These are phyloP conservation scores for Andrena chrysosceles DNA, from an alignment of 2,888 invertebrate genomes.

Conservation along the genomic window DNA sequence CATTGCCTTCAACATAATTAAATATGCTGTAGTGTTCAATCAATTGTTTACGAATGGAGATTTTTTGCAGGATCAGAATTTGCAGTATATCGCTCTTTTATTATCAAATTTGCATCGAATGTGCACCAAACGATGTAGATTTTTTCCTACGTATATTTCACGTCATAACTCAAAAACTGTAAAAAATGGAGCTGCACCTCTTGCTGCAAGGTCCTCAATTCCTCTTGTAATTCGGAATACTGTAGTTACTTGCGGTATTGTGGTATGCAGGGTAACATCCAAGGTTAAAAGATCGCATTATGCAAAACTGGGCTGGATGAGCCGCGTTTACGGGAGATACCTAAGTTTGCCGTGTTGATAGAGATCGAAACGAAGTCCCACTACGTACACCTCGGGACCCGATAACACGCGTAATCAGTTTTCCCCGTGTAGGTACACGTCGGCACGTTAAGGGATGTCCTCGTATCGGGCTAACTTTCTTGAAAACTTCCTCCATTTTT, in stretches of 20 bases:
- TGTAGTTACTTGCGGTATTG: background rate
- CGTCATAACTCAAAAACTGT: too few species aligned
- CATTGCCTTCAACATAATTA: too few species aligned
- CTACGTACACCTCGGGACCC: conserved; percentile 49
- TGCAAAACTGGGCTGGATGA: conserved; percentile 75
- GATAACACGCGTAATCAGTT: conserved; percentile 67
- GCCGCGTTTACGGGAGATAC: conserved; percentile 68
- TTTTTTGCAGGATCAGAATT: too few species aligned
- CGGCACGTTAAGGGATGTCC: conserved; percentile 51
- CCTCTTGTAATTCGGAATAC: background rate
- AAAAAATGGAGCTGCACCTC: too few species aligned
- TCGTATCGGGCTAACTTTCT: conserved; percentile 53
- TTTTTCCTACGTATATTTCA: too few species aligned
- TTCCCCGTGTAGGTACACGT: conserved; percentile 46
- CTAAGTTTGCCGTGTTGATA: conserved; percentile 66
- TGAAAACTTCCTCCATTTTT: conserved; percentile 60
- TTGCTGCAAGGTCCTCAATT: too few species aligned
- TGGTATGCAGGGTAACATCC: conserved; percentile 18
- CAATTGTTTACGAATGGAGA: too few species aligned
- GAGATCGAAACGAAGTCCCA: conserved; percentile 65
- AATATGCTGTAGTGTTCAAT: too few species aligned
- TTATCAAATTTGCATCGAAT: too few species aligned
- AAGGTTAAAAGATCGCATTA: conserved; percentile 75
- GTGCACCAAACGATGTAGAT: too few species aligned
- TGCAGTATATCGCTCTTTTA: too few species aligned